Evolutionary conservation across 2,888 invertebrate species (phyloP), one percentile per base, ranked within the genome.

Genomic region (Andrena minutula): DNA sequence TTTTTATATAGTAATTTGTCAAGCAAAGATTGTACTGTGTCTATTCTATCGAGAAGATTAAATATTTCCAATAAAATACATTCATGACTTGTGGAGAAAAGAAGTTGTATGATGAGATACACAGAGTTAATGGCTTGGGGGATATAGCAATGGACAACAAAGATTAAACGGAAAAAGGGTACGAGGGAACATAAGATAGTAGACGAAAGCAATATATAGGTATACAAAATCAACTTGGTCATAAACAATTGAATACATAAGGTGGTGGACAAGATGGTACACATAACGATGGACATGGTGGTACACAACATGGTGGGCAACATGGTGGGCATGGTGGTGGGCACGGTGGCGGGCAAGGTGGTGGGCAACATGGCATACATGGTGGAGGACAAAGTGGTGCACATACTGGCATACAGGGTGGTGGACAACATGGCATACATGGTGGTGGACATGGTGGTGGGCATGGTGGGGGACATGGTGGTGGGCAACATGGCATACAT

Each of bases 391-490:
- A 65, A 20, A 10, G n/a, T n/a, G 61, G 71, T 2, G 7, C n/a
- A 49, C 49, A 49, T 7, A 63, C 61, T 71, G 70, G 77, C 26
- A 61, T 41, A 60, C 74, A 74, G 6, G 89, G 94, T 7, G 94
- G 93, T 63, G 92, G 90, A 70, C 95, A 95, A 68, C 85, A 92
- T 51, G 69, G 47, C 16, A 16, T 2, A 47, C 26, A 58, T 64
- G 76, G 75, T 47, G 30, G 30, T 7, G 80, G 68, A 47, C 84
- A 83, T 0, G 2, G 32, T 8, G 32, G 32, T 32, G 71, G 72
- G 35, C 82, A 85, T 7, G 30, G 56, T 1, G 71, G 75, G 32
- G 30, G 6, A 60, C 78, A 77, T 0, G 63, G n/a, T 26, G 58
- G 66, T 32, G 66, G 35, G 2, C 35, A 28, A 16, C 41, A 64